Evolutionary conservation across 1,140 invertebrate species (phyloP).

Genomic region (Papilio polyxenes): DNA sequence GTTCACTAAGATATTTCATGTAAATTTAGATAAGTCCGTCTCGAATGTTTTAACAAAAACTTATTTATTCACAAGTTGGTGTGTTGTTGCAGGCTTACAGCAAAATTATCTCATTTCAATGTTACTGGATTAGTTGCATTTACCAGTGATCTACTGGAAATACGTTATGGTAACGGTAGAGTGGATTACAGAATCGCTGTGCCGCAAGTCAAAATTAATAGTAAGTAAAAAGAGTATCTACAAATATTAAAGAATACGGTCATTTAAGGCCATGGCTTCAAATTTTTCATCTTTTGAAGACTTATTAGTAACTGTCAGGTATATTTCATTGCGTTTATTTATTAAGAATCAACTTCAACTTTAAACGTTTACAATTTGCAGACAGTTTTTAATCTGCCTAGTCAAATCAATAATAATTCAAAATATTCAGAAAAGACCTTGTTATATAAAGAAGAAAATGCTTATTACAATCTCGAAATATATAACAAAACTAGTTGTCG

Average conservation of each 20-base stretch:
- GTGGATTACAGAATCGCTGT: constrained; percentile 1
- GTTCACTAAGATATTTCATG: too few species aligned
- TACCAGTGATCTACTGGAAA: neutral
- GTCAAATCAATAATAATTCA: too few species aligned
- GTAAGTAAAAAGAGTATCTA: neutral
- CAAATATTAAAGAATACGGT: neutral
- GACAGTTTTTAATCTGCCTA: too few species aligned
- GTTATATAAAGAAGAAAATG: too few species aligned
- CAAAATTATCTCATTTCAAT: neutral
- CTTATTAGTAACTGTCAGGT: neutral
- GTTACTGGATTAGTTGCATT: neutral
- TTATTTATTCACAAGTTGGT: neutral
- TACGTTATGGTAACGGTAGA: neutral
- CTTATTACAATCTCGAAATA: too few species aligned
- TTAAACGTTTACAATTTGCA: too few species aligned
- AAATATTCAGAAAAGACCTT: too few species aligned
- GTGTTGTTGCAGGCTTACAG: neutral
- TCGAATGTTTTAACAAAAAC: neutral
- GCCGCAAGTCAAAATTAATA: neutral
- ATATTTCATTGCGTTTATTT: too few species aligned
- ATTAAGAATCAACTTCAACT: too few species aligned
- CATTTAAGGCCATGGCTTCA: neutral
- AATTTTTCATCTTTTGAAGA: neutral
- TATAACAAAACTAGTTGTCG: too few species aligned
- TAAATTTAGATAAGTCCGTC: too few species aligned